Base-by-base conservation (phyloP, 2,888 invertebrate species). In the Icerya purchasi region DNA sequence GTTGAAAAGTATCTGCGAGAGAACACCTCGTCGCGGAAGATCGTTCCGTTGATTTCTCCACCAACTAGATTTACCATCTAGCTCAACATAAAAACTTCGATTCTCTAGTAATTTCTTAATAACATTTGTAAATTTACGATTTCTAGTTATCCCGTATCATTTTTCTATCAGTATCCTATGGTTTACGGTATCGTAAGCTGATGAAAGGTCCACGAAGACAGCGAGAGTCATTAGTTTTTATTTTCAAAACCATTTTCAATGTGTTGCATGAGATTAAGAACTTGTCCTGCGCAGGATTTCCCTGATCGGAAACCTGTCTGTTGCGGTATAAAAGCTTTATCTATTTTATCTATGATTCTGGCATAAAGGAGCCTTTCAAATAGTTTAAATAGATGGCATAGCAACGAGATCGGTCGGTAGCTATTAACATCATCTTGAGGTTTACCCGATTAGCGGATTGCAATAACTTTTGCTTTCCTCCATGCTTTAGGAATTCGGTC, bases 391-490 rank as follows among this genome's bases (percentile, higher is more conserved):
- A 36, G 36, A 36, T 14, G 36, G 14, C 36, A 36, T 36, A 36
- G 36, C 36, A 36, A 14, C 36, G 36, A 36, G 36, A 36, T 36
- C 14, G 36, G 14, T 36, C 36, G 36, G 14, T 36, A 36, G 36
- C 36, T 14, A 36, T 36, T 36, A 36, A 36, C 36, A 36, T 36
- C 36, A 36, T 36, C 14, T 14, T 36, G 36, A 36, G 36, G 14
- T 36, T 36, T 36, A 36, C 14, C n/a, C n/a, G n/a, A n/a, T n/a
- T n/a, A 8, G 14, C 36, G 8, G 19, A 61, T 54, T 20, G 57
- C 60, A 50, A 60, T 50, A 53, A 63, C 58, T 52, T 54, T 54
- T 14, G 61, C 58, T 53, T 62, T 60, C 22, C 58, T 61, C 56
- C 61, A 63, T 22, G 56, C 20, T 53, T 61, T 62, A 3, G 63